These are phyloP conservation scores for Alaudala cheleensis DNA, from an alignment of 2,113 vertebrate species.

Conservation along the genomic window DNA sequence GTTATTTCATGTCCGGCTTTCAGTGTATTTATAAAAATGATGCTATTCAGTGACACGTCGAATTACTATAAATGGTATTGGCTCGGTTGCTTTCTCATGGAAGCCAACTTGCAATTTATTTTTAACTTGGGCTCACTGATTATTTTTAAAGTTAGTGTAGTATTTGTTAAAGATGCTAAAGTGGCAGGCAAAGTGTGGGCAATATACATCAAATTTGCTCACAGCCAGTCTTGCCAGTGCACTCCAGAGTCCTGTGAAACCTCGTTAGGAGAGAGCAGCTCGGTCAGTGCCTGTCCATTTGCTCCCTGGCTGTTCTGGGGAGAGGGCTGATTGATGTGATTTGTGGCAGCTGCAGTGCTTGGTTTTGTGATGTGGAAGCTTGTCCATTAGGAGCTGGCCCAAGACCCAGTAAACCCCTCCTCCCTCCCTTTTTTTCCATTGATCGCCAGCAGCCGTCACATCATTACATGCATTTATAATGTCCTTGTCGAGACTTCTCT, in stretches of 20 bases:
- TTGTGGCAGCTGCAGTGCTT: constrained; percentile 40
- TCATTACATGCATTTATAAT: constrained; percentile 41
- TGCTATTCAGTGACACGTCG: constrained; percentile 57
- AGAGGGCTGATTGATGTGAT: background rate
- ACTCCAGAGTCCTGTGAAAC: background rate
- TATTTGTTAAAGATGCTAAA: constrained; percentile 22
- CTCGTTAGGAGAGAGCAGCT: background rate
- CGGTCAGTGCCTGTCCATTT: background rate
- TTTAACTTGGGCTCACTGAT: constrained; percentile 16
- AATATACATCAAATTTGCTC: background rate
- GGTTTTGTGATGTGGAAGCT: constrained; percentile 25
- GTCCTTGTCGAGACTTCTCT: constrained; percentile 34
- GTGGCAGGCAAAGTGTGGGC: background rate
- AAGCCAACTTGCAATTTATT: constrained; percentile 49
- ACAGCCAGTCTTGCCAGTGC: background rate
- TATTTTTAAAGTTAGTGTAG: constrained; percentile 21
- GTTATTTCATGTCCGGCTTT: constrained; percentile 70
- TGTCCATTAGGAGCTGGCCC: constrained; percentile 34
- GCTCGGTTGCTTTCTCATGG: constrained; percentile 31
- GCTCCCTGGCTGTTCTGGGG: background rate
- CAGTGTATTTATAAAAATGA: constrained; percentile 69
- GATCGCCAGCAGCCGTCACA: background rate
- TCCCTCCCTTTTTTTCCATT: background rate
- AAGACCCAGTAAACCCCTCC: constrained; percentile 10
- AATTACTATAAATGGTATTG: constrained; percentile 68